Percentiles rank a stretch among this genome's conserved stretches.
These are phyloP conservation scores for Phyllotreta striolata DNA, from an alignment of 2,888 invertebrate species.

Conservation along the genomic window DNA sequence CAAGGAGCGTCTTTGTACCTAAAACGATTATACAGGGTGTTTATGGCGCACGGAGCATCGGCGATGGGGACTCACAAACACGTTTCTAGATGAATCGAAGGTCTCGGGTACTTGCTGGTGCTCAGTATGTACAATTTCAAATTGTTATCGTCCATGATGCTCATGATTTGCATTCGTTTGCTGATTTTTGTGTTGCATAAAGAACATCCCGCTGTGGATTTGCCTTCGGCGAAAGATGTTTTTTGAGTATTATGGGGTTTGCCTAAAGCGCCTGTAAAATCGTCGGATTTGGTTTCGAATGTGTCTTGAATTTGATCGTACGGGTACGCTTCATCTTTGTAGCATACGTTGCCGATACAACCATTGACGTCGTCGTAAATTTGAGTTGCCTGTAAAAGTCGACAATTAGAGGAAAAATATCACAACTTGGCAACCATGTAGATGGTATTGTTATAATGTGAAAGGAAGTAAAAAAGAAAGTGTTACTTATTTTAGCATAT, in stretches of 20 bases:
- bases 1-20: slow-evolving; percentile 10
- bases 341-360: slow-evolving; percentile 22
- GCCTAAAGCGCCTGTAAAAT: slow-evolving; percentile 15
- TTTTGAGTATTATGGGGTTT: neutral
- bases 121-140: slow-evolving; percentile 8
- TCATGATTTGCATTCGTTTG: slow-evolving; percentile 10
- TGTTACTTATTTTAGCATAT: too few species aligned
- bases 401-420: too few species aligned
- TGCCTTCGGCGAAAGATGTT: neutral
- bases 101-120: slow-evolving; percentile 19
- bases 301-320: slow-evolving; percentile 11
- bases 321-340: slow-evolving; percentile 15
- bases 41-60: neutral
- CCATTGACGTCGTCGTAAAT: slow-evolving; percentile 13
- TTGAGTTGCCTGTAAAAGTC: neutral
- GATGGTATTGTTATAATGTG: too few species aligned
- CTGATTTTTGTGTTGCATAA: slow-evolving; percentile 16
- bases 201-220: neutral
- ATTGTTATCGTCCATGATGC: slow-evolving; percentile 15
- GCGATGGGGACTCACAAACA: slow-evolving; percentile 14
- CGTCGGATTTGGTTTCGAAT: slow-evolving; percentile 11
- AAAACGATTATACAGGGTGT: neutral
- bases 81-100: slow-evolving; percentile 9
- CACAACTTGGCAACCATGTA: too few species aligned
- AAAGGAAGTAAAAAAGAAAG: too few species aligned